A percentile compares a stretch with the other conserved stretches of the same genome.
Evolutionary conservation across 1,140 invertebrate species (phyloP).

Genomic region (Centruroides sculpturatus): DNA sequence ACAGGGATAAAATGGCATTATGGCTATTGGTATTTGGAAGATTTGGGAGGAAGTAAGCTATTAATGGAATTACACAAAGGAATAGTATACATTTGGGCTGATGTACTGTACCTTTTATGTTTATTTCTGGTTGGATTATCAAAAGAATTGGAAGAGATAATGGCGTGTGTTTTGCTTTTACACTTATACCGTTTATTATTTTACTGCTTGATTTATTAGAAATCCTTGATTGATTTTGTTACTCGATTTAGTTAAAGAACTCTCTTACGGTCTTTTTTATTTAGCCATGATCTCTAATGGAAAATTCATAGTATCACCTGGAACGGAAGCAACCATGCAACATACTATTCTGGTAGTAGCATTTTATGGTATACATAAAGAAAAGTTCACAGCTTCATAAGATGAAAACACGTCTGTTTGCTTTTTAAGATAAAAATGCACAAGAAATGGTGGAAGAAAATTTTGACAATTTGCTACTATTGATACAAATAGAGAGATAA

Average conservation of each 20-base stretch:
- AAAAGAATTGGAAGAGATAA: conserved; percentile 65
- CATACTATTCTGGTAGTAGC: conserved; percentile 44
- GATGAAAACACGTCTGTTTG: no score
- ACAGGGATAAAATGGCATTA: conserved; percentile 77
- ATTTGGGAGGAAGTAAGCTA: conserved; percentile 36
- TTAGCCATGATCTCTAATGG: conserved; percentile 76
- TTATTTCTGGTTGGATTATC: conserved; percentile 37
- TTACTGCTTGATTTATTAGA: conserved; percentile 48
- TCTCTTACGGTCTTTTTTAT: conserved; percentile 78
- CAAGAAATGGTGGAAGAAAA: no score
- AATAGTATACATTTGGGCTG: conserved; percentile 38
- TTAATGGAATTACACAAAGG: conserved; percentile 48
- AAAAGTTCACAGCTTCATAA: no score
- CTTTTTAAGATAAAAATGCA: no score
- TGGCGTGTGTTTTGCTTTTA: conserved; percentile 63
- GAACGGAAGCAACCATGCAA: conserved; percentile 58
- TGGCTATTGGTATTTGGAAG: conserved; percentile 33
- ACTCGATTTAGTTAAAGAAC: conserved; percentile 68
- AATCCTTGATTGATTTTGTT: conserved; percentile 69
- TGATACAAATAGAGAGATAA: no score
- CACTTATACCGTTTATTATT: conserved; percentile 55
- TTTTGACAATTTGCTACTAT: no score
- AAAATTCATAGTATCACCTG: conserved; percentile 64
- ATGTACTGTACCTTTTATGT: conserved; percentile 7
- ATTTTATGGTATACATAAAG: no score